Evolutionary conservation across 2,113 vertebrate species (phyloP).

Genomic region (Tautogolabrus adspersus): DNA sequence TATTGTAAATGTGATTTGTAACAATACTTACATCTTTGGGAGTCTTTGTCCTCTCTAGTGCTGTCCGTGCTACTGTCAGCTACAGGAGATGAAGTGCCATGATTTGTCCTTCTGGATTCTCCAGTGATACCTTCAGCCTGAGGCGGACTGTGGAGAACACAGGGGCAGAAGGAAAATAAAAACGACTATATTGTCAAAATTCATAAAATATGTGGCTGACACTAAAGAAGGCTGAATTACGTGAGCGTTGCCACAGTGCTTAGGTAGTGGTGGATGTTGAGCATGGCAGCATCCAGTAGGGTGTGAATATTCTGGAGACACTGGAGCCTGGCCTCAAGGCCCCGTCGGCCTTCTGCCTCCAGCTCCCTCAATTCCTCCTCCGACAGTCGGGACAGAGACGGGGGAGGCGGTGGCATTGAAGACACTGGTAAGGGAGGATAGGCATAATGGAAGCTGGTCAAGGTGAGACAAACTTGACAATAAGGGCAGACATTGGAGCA

Average conservation of each 20-base stretch:
- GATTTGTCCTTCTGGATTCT: slow-evolving; percentile 50
- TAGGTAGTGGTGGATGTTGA: slow-evolving; percentile 97
- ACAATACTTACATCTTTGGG: slow-evolving; percentile 67
- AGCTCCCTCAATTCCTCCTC: slow-evolving; percentile 91
- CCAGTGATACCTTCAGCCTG: slow-evolving; percentile 57
- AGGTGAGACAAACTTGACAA: neutral
- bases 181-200: neutral
- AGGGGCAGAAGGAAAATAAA: neutral
- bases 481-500: neutral
- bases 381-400: slow-evolving; percentile 89
- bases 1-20: no score
- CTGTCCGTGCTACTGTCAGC: slow-evolving; percentile 39
- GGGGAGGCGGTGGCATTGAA: slow-evolving; percentile 92
- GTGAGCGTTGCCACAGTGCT: slow-evolving; percentile 89
- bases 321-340: slow-evolving; percentile 92
- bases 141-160: slow-evolving; percentile 75
- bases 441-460: neutral
- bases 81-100: slow-evolving; percentile 39
- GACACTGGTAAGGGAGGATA: slow-evolving; percentile 83
- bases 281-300: slow-evolving; percentile 93
- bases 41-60: slow-evolving; percentile 43
- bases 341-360: slow-evolving; percentile 92
- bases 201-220: no score
- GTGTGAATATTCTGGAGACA: slow-evolving; percentile 97
- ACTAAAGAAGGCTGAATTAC: slow-evolving; percentile 60